A percentile compares a stretch with the other conserved stretches of the same genome.
Conservation (phyloP, 2,113 vertebrate species). For the Lagopus muta region DNA sequence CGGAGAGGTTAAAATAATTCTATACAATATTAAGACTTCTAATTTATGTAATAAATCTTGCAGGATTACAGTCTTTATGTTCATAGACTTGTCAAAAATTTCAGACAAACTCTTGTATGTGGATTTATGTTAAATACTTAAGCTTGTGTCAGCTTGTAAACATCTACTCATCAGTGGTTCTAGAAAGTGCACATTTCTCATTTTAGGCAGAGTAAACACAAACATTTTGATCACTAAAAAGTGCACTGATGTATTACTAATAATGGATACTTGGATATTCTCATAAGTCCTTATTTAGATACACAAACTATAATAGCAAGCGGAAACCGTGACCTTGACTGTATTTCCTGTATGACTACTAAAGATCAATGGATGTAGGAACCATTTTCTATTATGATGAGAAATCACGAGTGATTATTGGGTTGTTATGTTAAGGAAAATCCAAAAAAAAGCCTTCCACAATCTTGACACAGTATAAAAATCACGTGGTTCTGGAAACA, state of each 20-base stretch:
- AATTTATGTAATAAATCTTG: slow-evolving; percentile 63
- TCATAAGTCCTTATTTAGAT: neutral
- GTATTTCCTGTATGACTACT: neutral
- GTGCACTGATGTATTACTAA: neutral
- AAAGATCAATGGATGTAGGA: neutral
- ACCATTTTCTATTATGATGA: neutral
- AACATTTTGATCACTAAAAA: neutral
- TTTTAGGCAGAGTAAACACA: neutral
- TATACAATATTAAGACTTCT: slow-evolving; percentile 56
- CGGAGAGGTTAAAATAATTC: slow-evolving; percentile 59
- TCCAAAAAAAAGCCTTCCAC: neutral
- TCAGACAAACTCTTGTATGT: neutral
- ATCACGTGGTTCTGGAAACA: neutral
- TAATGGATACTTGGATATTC: neutral
- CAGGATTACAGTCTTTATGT: slow-evolving; percentile 24
- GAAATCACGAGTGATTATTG: neutral
- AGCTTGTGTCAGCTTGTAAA: neutral
- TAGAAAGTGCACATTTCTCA: neutral
- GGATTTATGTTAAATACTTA: neutral
- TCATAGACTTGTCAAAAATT: slow-evolving; percentile 16
- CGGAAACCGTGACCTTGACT: neutral
- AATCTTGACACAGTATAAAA: fast-evolving
- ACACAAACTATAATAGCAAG: neutral
- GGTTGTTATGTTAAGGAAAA: neutral
- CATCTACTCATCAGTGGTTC: neutral